phyloP scores from a whole-genome alignment of 2,113 vertebrate species.

The Colossoma macropomum region DNA sequence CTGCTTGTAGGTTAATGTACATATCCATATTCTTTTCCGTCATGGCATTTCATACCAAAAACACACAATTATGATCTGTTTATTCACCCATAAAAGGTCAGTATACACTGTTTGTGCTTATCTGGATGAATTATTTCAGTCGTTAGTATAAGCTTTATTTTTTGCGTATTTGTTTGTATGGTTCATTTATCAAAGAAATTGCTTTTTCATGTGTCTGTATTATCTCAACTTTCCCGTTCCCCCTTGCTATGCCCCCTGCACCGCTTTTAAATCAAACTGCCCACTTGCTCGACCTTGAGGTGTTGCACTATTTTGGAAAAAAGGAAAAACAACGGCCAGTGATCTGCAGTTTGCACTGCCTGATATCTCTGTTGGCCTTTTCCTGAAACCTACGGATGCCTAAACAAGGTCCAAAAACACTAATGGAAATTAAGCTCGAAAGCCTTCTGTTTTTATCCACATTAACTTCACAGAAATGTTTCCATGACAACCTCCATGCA shows the following conservation, averaged over 20 bases:
- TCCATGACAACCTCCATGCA: constrained; percentile 98
- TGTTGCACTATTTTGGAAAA: constrained; percentile 65
- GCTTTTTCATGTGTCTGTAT: constrained; percentile 14
- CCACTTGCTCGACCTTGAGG: constrained; percentile 65
- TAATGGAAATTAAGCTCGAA: constrained; percentile 93
- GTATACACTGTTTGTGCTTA: constrained; percentile 6
- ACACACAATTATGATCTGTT: background rate
- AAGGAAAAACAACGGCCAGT: constrained; percentile 38
- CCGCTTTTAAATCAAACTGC: constrained; percentile 65
- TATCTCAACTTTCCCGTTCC: constrained; percentile 47
- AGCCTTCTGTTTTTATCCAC: constrained; percentile 89
- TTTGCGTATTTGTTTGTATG: background rate
- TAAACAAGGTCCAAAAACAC: constrained; percentile 83
- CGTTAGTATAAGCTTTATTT: background rate
- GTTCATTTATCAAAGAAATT: background rate
- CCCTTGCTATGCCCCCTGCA: constrained; percentile 62
- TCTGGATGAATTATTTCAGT: background rate
- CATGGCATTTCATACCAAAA: background rate
- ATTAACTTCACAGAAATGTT: constrained; percentile 93
- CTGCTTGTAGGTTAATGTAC: constrained; percentile 58
- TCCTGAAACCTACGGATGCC: constrained; percentile 67
- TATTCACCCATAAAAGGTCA: constrained; percentile 45
- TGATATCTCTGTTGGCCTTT: constrained; percentile 42
- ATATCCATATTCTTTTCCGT: constrained; percentile 58
- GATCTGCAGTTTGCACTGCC: constrained; percentile 45